phyloP scores from a whole-genome alignment of 2,797 vertebrate species.

The Huso huso region DNA sequence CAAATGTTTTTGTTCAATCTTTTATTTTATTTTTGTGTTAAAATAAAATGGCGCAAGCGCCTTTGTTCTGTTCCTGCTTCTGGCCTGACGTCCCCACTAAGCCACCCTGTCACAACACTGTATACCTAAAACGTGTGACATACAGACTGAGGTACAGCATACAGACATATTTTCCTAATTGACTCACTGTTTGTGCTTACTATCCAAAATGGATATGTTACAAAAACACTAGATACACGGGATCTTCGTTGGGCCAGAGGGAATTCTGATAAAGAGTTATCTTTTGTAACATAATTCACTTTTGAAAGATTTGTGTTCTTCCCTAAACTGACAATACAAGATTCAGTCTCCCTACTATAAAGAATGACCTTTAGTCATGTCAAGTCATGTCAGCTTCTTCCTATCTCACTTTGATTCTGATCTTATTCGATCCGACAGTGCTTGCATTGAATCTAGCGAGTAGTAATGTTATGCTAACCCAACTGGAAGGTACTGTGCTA shows the following conservation, averaged over 20 bases:
- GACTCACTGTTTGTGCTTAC: too few relatives aligned
- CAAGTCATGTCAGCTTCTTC: slow-evolving; percentile 1
- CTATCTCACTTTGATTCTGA: background rate
- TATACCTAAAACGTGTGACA: too few relatives aligned
- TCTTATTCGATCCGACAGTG: background rate
- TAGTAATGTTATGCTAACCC: background rate
- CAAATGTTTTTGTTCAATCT: too few relatives aligned
- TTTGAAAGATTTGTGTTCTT: background rate
- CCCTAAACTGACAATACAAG: background rate
- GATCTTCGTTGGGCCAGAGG: background rate
- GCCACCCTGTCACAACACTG: too few relatives aligned
- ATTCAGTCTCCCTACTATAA: background rate
- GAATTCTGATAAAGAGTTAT: background rate
- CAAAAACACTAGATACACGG: too few relatives aligned
- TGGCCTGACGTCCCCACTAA: too few relatives aligned
- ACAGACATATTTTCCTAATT: too few relatives aligned
- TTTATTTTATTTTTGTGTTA: too few relatives aligned
- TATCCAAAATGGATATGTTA: too few relatives aligned
- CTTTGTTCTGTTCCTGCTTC: too few relatives aligned
- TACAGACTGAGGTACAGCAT: too few relatives aligned
- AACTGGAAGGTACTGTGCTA: background rate
- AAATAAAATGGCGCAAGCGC: too few relatives aligned
- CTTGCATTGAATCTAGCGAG: background rate
- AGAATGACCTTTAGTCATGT: slow-evolving; percentile 1
- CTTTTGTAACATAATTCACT: background rate